Conservation (phyloP, 64 coral and sea anemone genomes). For the Trachythela sp. region DNA sequence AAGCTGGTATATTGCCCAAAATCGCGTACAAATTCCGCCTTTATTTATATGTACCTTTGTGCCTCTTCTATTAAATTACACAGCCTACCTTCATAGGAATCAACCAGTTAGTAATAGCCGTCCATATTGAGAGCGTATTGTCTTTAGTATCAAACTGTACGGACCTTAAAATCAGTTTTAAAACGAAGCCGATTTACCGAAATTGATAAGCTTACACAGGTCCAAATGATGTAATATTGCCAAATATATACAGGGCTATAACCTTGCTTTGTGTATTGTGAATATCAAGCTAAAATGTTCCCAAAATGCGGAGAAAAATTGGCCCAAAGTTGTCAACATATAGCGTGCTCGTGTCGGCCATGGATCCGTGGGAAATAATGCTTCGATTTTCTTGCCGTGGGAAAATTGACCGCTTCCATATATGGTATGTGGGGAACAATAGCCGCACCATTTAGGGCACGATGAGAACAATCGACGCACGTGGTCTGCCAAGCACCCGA, state of each 20-base stretch:
- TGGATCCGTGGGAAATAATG: neutral
- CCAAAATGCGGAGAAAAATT: neutral
- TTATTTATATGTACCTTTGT: neutral
- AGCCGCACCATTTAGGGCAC: neutral
- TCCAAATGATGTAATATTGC: neutral
- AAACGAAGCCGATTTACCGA: neutral
- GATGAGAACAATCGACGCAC: constrained; percentile 11
- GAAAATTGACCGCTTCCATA: constrained; percentile 18
- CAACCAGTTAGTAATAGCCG: neutral
- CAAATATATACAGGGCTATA: neutral
- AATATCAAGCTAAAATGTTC: neutral
- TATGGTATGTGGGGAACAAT: constrained; percentile 1
- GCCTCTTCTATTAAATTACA: neutral
- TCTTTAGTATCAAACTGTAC: neutral
- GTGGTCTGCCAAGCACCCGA: neutral
- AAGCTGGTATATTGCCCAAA: neutral
- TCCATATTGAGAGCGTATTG: neutral
- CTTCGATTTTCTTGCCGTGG: neutral
- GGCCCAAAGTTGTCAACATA: neutral
- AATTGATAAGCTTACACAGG: neutral
- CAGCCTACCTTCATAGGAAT: neutral
- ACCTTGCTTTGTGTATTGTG: neutral
- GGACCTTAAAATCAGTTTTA: neutral
- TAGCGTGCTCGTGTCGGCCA: neutral
- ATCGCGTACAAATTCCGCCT: neutral